phyloP scores from a whole-genome alignment of 2,888 invertebrate genomes.

The Eupithecia subfuscata region DNA sequence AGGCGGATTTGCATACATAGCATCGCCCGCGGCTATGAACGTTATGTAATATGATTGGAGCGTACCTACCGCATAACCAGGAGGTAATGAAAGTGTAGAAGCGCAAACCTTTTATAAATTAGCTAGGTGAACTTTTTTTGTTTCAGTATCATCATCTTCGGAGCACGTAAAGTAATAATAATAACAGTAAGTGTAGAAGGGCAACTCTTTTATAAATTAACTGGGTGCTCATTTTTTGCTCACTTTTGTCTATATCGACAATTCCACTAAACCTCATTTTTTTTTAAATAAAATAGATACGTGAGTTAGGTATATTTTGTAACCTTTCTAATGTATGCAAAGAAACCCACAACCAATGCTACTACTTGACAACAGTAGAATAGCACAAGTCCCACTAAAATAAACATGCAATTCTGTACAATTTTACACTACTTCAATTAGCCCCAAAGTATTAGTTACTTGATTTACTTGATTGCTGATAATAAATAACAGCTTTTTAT shows the following conservation, averaged over 20 bases:
- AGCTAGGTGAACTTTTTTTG: neutral
- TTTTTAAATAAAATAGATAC: neutral
- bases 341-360: neutral
- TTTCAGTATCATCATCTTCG: no score
- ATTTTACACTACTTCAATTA: neutral
- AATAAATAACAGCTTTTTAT: neutral
- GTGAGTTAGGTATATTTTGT: neutral
- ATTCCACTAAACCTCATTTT: neutral
- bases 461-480: neutral
- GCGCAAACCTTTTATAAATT: neutral
- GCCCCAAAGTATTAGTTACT: no score
- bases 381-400: neutral
- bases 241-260: neutral
- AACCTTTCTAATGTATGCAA: neutral
- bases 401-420: neutral
- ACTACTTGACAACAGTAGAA: neutral
- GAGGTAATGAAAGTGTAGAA: neutral
- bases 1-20: constrained; percentile 64
- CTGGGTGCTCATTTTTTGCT: neutral
- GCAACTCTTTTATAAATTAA: neutral
- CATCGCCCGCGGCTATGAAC: constrained; percentile 51
- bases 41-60: constrained; percentile 52
- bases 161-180: neutral
- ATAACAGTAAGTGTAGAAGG: neutral
- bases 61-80: constrained; percentile 14